phyloP scores from a whole-genome alignment of 2,113 vertebrate species.

The Pseudorhombus dupliciocellatus region DNA sequence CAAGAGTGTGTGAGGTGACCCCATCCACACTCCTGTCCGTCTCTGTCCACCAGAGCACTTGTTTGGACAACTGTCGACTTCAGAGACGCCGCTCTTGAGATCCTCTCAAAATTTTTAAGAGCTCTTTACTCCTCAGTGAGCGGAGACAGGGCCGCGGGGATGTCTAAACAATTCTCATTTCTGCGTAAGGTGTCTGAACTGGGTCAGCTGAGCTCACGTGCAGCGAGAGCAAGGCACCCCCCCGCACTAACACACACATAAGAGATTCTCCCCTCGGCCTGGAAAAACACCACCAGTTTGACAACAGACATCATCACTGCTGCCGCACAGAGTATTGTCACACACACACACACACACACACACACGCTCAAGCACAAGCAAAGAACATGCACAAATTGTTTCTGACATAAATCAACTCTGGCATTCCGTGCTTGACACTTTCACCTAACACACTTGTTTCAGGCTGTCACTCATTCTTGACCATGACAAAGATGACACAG shows the following conservation, averaged over 20 bases:
- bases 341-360: conserved; percentile 22
- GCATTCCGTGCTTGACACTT: conserved; percentile 42
- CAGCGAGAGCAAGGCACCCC: conserved; percentile 26
- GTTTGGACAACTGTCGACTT: conserved; percentile 48
- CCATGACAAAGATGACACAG: conserved; percentile 5
- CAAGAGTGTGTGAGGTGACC: conserved; percentile 13
- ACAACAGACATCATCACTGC: conserved; percentile 29
- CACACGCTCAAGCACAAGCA: conserved; percentile 18
- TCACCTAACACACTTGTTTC: conserved; percentile 23
- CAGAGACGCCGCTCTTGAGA: conserved; percentile 3
- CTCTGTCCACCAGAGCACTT: conserved; percentile 6
- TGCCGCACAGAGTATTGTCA: conserved; percentile 13
- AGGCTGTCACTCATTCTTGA: background rate
- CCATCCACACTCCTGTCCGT: conserved; percentile 7
- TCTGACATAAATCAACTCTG: conserved; percentile 53
- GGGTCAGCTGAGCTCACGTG: conserved; percentile 71
- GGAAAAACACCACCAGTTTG: conserved; percentile 57
- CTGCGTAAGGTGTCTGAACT: conserved; percentile 48
- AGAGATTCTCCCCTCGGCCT: conserved; percentile 42
- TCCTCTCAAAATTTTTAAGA: conserved; percentile 41
- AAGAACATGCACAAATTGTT: conserved; percentile 21
- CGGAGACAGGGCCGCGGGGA: conserved; percentile 23
- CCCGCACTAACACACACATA: conserved; percentile 32
- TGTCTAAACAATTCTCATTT: conserved; percentile 65
- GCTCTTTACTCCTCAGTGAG: conserved; percentile 46